Evolutionary conservation across 2,113 vertebrate species (phyloP).

Genomic region (Malurus elegans): DNA sequence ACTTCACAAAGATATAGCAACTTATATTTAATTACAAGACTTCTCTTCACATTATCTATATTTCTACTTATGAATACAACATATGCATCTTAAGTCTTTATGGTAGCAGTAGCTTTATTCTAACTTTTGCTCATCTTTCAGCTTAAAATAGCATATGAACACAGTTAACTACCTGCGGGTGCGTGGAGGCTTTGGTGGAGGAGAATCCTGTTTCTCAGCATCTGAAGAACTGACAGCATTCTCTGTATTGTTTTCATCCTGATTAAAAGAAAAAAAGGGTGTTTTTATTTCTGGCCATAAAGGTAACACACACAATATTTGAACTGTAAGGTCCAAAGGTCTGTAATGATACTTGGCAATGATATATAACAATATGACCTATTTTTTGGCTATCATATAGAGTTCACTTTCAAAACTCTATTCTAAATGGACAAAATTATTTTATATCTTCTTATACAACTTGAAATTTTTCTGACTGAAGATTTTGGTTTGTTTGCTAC

Average conservation of each 20-base stretch:
- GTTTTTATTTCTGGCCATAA: not conserved
- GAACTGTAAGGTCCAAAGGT: not conserved
- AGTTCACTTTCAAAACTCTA: not conserved
- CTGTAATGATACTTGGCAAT: not conserved
- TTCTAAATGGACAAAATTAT: not conserved
- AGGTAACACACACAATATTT: not conserved
- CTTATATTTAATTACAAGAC: not conserved
- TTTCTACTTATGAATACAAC: not conserved
- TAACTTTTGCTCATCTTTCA: not conserved
- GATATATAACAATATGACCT: not conserved
- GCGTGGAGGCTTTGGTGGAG: constrained; percentile 94
- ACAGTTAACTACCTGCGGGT: constrained; percentile 83
- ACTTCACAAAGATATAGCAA: not conserved
- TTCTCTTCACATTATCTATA: not conserved
- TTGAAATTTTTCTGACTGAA: not conserved
- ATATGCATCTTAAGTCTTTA: not conserved
- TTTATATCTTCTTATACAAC: not conserved
- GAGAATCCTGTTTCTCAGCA: constrained; percentile 87
- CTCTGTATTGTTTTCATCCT: constrained; percentile 89
- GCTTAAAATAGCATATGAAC: not conserved
- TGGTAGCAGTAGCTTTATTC: not conserved
- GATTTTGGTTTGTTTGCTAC: not conserved
- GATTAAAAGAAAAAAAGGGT: not conserved
- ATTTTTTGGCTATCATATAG: not conserved
- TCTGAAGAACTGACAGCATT: constrained; percentile 78